A percentile compares a stretch with the other conserved stretches of the same genome.
Conservation (phyloP, 2,797 vertebrate genomes). For the Falco berigora region DNA sequence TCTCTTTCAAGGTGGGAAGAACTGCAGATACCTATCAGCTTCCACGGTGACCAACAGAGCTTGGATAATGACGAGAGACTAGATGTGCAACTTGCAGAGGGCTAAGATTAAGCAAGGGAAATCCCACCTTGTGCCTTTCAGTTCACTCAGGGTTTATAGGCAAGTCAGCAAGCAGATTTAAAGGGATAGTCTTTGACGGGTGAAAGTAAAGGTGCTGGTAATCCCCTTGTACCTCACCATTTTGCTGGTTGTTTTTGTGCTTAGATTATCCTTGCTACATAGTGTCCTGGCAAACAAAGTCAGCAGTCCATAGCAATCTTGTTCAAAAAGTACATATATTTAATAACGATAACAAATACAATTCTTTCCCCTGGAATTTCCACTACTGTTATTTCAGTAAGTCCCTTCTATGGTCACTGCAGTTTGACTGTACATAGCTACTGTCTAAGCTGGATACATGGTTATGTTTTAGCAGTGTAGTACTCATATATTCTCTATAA, state of each 20-base stretch:
- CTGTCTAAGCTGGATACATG: slow-evolving; percentile 9
- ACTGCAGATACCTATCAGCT: background rate
- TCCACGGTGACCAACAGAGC: background rate
- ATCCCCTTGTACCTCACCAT: background rate
- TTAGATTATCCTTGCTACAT: background rate
- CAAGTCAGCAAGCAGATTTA: background rate
- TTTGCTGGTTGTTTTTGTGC: background rate
- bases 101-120: background rate
- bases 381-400: background rate
- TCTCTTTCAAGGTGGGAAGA: background rate
- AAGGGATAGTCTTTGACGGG: background rate
- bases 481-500: slow-evolving; percentile 56
- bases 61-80: background rate
- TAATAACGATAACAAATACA: slow-evolving; percentile 59
- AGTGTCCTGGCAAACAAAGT: slow-evolving; percentile 34
- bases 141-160: background rate
- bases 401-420: background rate
- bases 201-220: background rate
- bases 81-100: background rate
- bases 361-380: background rate
- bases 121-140: background rate
- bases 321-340: slow-evolving; percentile 66
- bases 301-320: slow-evolving; percentile 54
- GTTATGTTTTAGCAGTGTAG: slow-evolving; percentile 28
- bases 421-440: slow-evolving; percentile 28